A percentile compares a stretch with the other conserved stretches of the same genome.
Conservation (phyloP, 2,113 vertebrate species). For the Artemisiospiza belli region DNA sequence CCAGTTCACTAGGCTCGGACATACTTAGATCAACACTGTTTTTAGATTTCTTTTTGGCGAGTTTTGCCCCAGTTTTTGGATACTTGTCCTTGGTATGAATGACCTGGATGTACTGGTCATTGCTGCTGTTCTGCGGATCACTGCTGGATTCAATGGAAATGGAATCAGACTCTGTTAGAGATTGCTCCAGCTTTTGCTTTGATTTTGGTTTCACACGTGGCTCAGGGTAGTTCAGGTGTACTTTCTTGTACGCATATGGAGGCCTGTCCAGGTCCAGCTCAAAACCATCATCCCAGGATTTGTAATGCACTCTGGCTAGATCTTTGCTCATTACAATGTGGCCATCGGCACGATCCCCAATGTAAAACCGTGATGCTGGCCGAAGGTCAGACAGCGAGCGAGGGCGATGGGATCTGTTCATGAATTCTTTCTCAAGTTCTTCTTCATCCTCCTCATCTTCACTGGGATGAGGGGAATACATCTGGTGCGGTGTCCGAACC, state of each 20-base stretch:
- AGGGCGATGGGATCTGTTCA: slow-evolving; percentile 67
- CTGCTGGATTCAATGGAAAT: slow-evolving; percentile 88
- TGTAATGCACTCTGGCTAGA: slow-evolving; percentile 44
- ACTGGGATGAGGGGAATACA: slow-evolving; percentile 77
- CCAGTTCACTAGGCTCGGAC: slow-evolving; percentile 75
- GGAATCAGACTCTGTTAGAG: slow-evolving; percentile 88
- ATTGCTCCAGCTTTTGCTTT: slow-evolving; percentile 75
- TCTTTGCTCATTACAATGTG: slow-evolving; percentile 60
- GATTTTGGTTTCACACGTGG: slow-evolving; percentile 73
- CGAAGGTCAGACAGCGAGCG: slow-evolving; percentile 81
- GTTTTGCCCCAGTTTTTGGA: slow-evolving; percentile 71
- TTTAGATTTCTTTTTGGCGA: slow-evolving; percentile 77
- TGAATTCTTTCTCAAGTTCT: slow-evolving; percentile 42
- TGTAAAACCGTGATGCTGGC: slow-evolving; percentile 78
- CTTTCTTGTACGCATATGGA: slow-evolving; percentile 54
- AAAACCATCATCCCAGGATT: slow-evolving; percentile 67
- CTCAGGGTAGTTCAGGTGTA: slow-evolving; percentile 68
- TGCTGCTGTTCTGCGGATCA: slow-evolving; percentile 88
- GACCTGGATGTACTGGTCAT: slow-evolving; percentile 88
- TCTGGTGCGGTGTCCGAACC: slow-evolving; percentile 53
- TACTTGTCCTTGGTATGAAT: slow-evolving; percentile 82
- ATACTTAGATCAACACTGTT: slow-evolving; percentile 60
- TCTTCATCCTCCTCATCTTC: slow-evolving; percentile 82
- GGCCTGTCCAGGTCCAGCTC: slow-evolving; percentile 59
- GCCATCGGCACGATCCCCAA: slow-evolving; percentile 72